Conservation (phyloP, 1,140 invertebrate genomes). For the Elysia chlorotica region DNA sequence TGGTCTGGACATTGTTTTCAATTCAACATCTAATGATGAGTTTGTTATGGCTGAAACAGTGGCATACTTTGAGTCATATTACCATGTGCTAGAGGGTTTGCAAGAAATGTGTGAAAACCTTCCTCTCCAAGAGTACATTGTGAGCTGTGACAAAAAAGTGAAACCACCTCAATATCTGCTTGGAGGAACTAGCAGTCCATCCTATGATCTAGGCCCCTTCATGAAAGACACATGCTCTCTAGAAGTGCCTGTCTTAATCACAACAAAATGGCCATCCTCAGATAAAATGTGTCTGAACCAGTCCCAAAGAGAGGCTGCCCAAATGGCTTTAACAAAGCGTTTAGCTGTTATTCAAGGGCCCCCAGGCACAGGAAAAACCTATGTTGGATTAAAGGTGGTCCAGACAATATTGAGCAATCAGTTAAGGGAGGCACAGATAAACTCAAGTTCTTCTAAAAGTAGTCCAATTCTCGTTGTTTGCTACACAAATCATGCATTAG, state of each 20-base stretch:
- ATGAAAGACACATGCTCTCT: background rate
- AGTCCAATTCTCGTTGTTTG: slow-evolving; percentile 78
- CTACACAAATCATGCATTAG: slow-evolving; percentile 86
- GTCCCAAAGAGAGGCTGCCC: slow-evolving; percentile 62
- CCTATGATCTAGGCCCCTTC: slow-evolving; percentile 33
- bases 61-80: slow-evolving; percentile 65
- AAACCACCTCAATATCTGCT: slow-evolving; percentile 41
- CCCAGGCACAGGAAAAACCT: slow-evolving; percentile 60
- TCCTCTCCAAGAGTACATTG: slow-evolving; percentile 57
- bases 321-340: slow-evolving; percentile 62
- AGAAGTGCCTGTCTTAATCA: background rate
- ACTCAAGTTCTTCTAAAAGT: too few relatives aligned
- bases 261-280: slow-evolving; percentile 32
- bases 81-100: slow-evolving; percentile 61
- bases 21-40: background rate
- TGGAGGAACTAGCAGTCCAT: background rate
- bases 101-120: slow-evolving; percentile 48
- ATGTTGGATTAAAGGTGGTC: slow-evolving; percentile 59
- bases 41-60: slow-evolving; percentile 63
- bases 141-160: slow-evolving; percentile 38
- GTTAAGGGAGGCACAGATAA: slow-evolving; percentile 31
- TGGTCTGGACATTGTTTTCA: slow-evolving; percentile 16
- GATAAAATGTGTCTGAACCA: slow-evolving; percentile 54
- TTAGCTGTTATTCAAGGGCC: slow-evolving; percentile 74
- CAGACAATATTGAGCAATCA: slow-evolving; percentile 57